phyloP scores from a whole-genome alignment of 2,113 vertebrate genomes.

The Cacatua alba region DNA sequence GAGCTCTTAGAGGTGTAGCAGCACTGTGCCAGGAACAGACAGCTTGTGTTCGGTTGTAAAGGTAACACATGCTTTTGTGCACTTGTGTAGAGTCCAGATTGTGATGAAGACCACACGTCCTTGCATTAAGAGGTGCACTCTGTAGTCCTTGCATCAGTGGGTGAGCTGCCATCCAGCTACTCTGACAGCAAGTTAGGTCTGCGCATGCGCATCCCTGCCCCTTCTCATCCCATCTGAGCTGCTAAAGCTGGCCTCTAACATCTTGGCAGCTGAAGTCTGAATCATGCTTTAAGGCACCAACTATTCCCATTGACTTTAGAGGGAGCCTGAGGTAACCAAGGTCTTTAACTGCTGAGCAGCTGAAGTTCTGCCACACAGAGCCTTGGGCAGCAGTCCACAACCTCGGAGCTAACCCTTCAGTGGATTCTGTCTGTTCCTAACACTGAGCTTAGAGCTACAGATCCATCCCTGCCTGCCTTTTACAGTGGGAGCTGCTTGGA shows the following conservation, averaged over 20 bases:
- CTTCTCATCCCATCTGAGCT: not conserved
- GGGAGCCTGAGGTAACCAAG: not conserved
- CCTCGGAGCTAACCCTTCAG: accelerated
- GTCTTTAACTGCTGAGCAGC: not conserved
- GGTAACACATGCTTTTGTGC: not conserved
- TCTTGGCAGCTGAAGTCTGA: not conserved
- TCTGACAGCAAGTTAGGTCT: not conserved
- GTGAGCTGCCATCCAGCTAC: not conserved
- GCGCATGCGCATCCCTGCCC: not conserved
- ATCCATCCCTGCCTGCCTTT: not conserved
- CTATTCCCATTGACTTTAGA: not conserved
- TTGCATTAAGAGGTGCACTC: not conserved
- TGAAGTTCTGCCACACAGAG: not conserved
- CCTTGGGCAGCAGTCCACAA: not conserved
- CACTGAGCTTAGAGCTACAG: not conserved
- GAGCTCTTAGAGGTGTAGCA: not conserved
- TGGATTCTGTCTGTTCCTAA: not conserved
- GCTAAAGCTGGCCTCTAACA: accelerated
- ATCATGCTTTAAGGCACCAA: not conserved
- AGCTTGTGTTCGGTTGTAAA: accelerated
- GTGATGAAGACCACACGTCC: not conserved
- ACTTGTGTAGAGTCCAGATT: not conserved
- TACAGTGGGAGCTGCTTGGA: not conserved
- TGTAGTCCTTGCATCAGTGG: not conserved
- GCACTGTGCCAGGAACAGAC: accelerated